phyloP scores from a whole-genome alignment of 2,888 invertebrate species.

The Anoplius nigerrimus region DNA sequence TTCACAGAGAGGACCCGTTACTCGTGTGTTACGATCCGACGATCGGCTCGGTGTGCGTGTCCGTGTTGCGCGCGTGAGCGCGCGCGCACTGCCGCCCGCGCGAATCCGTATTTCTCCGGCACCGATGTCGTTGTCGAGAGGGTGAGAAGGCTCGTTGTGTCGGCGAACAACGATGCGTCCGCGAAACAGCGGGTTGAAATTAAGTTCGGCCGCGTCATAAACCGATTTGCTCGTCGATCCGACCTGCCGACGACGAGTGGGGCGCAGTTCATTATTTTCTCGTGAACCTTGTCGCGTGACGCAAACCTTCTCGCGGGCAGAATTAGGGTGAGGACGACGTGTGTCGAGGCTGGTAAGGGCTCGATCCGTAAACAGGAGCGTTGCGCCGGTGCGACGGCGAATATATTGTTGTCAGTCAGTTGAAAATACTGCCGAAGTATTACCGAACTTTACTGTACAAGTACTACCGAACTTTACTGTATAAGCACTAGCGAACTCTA shows the following conservation, averaged over 20 bases:
- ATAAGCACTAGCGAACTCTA: no score
- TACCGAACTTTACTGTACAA: no score
- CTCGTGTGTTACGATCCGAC: not conserved
- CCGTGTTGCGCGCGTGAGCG: not conserved
- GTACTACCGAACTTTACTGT: no score
- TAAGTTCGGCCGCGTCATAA: not conserved
- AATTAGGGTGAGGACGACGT: no score
- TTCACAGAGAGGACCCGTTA: not conserved
- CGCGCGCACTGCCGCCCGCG: not conserved
- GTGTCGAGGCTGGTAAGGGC: no score
- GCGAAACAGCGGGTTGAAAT: not conserved
- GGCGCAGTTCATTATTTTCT: slow-evolving; percentile 10
- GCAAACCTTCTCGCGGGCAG: no score
- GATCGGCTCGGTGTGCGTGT: not conserved
- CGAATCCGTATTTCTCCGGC: not conserved
- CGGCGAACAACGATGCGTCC: not conserved
- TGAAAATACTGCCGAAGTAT: no score
- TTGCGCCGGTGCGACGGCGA: no score
- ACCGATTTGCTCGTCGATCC: not conserved
- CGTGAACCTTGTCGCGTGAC: not conserved
- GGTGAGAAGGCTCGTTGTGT: not conserved
- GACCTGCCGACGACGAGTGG: not conserved
- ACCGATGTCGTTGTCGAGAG: not conserved
- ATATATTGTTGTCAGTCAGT: no score
- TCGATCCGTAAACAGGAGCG: no score